Conservation (phyloP, 1,140 invertebrate species). For the Drosophila pandora region DNA sequence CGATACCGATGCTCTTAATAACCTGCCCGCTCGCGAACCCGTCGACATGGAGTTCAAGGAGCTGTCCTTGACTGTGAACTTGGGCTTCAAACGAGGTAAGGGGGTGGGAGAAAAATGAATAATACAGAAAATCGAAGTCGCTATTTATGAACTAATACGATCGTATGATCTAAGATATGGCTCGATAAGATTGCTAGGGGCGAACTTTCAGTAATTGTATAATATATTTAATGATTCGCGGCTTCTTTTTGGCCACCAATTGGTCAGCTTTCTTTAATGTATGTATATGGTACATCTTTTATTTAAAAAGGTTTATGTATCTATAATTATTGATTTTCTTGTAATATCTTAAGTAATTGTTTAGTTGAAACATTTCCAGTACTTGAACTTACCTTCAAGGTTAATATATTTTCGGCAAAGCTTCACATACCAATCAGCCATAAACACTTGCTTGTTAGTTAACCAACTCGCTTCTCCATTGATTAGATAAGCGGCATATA, state of each 20-base stretch:
- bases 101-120: background rate
- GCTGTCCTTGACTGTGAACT: constrained; percentile 88
- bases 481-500: constrained; percentile 62
- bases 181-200: constrained; percentile 39
- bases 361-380: background rate
- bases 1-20: constrained; percentile 79
- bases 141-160: constrained; percentile 44
- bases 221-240: constrained; percentile 40
- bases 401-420: constrained; percentile 26
- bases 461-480: constrained; percentile 38
- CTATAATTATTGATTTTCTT: background rate
- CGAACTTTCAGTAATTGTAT: constrained; percentile 32
- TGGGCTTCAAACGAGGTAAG: constrained; percentile 89
- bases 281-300: no score
- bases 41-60: constrained; percentile 90
- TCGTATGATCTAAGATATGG: constrained; percentile 63
- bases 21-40: constrained; percentile 85
- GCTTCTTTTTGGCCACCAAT: constrained; percentile 40
- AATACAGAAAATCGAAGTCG: background rate
- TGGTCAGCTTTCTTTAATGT: background rate
- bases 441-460: constrained; percentile 57
- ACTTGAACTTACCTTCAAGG: constrained; percentile 17
- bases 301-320: no score
- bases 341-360: background rate
- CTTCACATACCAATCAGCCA: constrained; percentile 36